Percentiles rank a stretch among this genome's conserved stretches.
Evolutionary conservation across 2,113 vertebrate species (phyloP).

Genomic region (Peucedramus taeniatus): DNA sequence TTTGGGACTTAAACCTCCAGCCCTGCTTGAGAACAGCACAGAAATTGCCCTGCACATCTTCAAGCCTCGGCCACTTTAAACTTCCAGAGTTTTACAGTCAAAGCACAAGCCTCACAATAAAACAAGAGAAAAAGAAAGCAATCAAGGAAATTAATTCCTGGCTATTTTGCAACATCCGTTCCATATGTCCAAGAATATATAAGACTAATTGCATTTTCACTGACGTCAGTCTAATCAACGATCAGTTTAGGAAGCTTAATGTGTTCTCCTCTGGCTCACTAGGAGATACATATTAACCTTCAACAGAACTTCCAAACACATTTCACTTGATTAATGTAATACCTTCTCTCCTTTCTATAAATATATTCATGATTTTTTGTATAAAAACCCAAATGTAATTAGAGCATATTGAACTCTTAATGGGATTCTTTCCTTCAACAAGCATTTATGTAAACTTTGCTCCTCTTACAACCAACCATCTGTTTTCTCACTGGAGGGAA

Average conservation of each 20-base stretch:
- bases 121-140: constrained; percentile 1
- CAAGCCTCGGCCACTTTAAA: background rate
- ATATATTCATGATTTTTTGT: background rate
- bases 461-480: background rate
- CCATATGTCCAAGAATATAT: constrained; percentile 47
- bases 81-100: background rate
- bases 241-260: constrained; percentile 37
- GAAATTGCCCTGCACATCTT: background rate
- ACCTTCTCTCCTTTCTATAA: background rate
- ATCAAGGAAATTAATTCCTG: constrained; percentile 38
- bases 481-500: background rate
- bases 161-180: constrained; percentile 38
- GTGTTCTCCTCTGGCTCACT: constrained; percentile 10
- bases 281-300: constrained; percentile 36
- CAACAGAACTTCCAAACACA: constrained; percentile 7
- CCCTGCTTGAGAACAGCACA: background rate
- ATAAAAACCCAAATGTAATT: background rate
- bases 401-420: background rate
- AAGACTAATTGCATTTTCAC: constrained; percentile 54
- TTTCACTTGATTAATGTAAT: constrained; percentile 25
- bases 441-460: background rate
- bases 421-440: background rate
- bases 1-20: background rate
- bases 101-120: background rate
- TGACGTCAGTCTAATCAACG: constrained; percentile 35